Conservation (phyloP, 1,140 invertebrate species). For the Drosophila sp. region DNA sequence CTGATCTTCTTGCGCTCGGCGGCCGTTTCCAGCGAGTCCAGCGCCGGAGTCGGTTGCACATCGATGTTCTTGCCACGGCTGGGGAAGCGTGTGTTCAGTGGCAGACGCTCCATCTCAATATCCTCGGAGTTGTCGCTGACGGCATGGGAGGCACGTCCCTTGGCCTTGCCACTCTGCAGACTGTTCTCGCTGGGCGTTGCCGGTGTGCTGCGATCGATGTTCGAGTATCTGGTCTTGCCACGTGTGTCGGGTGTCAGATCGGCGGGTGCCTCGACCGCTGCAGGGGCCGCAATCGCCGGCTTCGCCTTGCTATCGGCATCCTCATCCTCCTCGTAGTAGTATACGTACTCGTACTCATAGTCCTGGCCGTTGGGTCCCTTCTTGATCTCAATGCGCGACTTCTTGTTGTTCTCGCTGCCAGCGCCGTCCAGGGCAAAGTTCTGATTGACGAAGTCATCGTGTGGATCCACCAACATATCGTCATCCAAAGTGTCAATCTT, state of each 20-base stretch:
- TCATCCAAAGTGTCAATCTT: slow-evolving; percentile 65
- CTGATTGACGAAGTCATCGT: slow-evolving; percentile 78
- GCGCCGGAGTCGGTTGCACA: slow-evolving; percentile 69
- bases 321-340: slow-evolving; percentile 95
- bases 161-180: slow-evolving; percentile 86
- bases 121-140: slow-evolving; percentile 84
- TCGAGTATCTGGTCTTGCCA: slow-evolving; percentile 88
- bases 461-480: slow-evolving; percentile 65
- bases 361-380: slow-evolving; percentile 95
- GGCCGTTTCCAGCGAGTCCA: slow-evolving; percentile 83
- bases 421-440: slow-evolving; percentile 73
- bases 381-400: slow-evolving; percentile 91
- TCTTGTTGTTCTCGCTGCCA: slow-evolving; percentile 85
- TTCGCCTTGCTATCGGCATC: slow-evolving; percentile 86
- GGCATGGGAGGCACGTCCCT: slow-evolving; percentile 75
- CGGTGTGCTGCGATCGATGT: slow-evolving; percentile 87
- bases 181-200: slow-evolving; percentile 85
- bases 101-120: slow-evolving; percentile 88
- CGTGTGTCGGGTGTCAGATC: slow-evolving; percentile 54
- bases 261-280: slow-evolving; percentile 33
- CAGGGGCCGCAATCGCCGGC: slow-evolving; percentile 46
- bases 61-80: slow-evolving; percentile 86
- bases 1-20: slow-evolving; percentile 85
- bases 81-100: slow-evolving; percentile 91
- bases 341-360: slow-evolving; percentile 96